Conservation (phyloP, 1,140 invertebrate genomes). For the Liolophura sinensis region DNA sequence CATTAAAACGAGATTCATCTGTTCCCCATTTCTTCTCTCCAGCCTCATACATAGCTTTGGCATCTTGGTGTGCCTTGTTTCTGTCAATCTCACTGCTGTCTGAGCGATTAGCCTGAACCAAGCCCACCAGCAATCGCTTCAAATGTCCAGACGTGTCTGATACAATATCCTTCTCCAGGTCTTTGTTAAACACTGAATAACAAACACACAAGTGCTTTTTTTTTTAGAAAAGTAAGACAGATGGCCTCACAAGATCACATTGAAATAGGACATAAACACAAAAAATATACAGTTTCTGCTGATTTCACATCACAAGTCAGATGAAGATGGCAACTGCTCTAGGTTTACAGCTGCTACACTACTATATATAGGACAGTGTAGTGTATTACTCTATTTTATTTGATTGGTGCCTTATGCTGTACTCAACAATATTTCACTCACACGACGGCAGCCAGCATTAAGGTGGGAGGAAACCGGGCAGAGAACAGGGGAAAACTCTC, state of each 20-base stretch:
- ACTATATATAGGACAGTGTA: too few relatives aligned
- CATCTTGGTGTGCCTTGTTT: constrained; percentile 55
- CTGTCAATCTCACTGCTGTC: constrained; percentile 48
- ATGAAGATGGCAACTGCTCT: not conserved
- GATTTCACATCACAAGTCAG: too few relatives aligned
- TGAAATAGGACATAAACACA: not conserved
- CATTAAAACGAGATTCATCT: constrained; percentile 61
- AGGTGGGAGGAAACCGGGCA: too few relatives aligned
- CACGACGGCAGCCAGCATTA: too few relatives aligned
- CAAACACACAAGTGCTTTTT: not conserved
- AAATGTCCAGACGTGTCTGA: constrained; percentile 94
- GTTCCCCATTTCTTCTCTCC: constrained; percentile 63
- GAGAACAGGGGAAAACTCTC: too few relatives aligned
- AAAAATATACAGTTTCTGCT: not conserved
- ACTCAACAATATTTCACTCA: too few relatives aligned
- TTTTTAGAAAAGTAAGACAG: not conserved
- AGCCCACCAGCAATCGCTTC: constrained; percentile 80
- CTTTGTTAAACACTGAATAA: constrained; percentile 76
- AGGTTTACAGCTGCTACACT: too few relatives aligned
- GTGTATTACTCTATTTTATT: too few relatives aligned
- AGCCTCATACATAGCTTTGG: constrained; percentile 56
- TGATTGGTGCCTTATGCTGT: too few relatives aligned
- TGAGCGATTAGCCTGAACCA: constrained; percentile 52
- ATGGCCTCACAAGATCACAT: too few relatives aligned
- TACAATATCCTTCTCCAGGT: constrained; percentile 85